Conservation (phyloP, 2,797 vertebrate genomes). For the Chelonia mydas region DNA sequence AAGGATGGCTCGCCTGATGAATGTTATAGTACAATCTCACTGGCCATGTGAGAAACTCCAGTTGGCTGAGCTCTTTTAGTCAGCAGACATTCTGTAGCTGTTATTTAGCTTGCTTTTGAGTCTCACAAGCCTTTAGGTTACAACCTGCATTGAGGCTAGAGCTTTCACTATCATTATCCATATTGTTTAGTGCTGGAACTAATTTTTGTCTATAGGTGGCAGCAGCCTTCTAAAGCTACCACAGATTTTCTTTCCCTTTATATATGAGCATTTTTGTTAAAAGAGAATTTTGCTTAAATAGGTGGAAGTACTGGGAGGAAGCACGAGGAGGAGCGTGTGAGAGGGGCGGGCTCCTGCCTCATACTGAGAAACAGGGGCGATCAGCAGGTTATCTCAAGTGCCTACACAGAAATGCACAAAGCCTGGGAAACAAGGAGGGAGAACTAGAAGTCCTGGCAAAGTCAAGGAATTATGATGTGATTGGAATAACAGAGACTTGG, state of each 20-base stretch:
- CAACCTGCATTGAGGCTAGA: accelerated
- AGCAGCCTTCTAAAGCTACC: not conserved
- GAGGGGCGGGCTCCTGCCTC: too few species aligned
- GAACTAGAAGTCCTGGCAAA: too few species aligned
- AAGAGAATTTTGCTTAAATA: not conserved
- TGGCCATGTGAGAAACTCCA: accelerated
- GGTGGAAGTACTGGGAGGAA: not conserved
- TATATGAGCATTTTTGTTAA: not conserved
- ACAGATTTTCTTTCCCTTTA: not conserved
- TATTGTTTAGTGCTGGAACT: not conserved
- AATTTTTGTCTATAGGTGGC: not conserved
- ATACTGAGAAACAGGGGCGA: too few species aligned
- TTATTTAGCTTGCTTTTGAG: not conserved
- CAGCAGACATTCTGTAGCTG: not conserved
- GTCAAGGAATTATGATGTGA: too few species aligned
- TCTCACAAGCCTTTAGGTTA: not conserved
- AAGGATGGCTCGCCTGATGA: not conserved
- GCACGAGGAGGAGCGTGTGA: too few species aligned
- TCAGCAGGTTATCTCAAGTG: too few species aligned
- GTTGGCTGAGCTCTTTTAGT: not conserved
- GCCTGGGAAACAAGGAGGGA: too few species aligned
- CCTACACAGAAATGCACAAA: too few species aligned
- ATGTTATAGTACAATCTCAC: not conserved
- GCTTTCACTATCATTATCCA: not conserved
- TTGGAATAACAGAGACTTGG: too few species aligned